phyloP scores from a whole-genome alignment of 2,888 invertebrate species.

The Aelia acuminata region DNA sequence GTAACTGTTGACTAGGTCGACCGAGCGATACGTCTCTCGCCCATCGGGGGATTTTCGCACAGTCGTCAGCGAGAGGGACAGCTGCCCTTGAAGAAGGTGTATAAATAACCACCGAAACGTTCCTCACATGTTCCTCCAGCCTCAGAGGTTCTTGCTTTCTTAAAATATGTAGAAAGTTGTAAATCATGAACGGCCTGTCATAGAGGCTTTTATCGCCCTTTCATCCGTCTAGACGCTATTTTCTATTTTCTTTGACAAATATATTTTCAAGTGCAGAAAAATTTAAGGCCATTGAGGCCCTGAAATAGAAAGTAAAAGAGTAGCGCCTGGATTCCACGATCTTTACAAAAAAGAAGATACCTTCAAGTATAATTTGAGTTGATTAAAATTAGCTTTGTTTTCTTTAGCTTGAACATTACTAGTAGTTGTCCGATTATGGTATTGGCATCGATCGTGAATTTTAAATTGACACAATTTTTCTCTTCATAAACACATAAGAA shows the following conservation, averaged over 20 bases:
- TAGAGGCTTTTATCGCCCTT: conserved; percentile 33
- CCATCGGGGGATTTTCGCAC: conserved; percentile 5
- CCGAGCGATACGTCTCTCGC: not conserved
- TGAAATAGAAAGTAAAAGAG: not conserved
- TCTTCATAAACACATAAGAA: too few species aligned
- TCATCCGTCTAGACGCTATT: conserved; percentile 1
- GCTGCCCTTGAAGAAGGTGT: conserved; percentile 48
- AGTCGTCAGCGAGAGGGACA: not conserved
- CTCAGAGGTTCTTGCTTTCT: not conserved
- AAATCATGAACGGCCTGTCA: conserved; percentile 12
- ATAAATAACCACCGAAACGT: conserved; percentile 42
- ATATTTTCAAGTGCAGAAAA: not conserved
- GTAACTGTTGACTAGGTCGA: conserved; percentile 16
- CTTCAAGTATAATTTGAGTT: too few species aligned
- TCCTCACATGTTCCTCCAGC: not conserved
- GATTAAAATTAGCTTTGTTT: too few species aligned
- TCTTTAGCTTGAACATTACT: too few species aligned
- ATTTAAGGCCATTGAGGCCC: not conserved
- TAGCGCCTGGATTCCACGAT: not conserved
- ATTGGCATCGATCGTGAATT: too few species aligned
- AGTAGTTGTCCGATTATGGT: too few species aligned
- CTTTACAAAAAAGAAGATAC: too few species aligned
- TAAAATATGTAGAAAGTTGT: conserved; percentile 35
- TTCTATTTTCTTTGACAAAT: conserved; percentile 14
- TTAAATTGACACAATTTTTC: too few species aligned